phyloP scores from a whole-genome alignment of 2,888 invertebrate species.

The Cantharis flavilabris region DNA sequence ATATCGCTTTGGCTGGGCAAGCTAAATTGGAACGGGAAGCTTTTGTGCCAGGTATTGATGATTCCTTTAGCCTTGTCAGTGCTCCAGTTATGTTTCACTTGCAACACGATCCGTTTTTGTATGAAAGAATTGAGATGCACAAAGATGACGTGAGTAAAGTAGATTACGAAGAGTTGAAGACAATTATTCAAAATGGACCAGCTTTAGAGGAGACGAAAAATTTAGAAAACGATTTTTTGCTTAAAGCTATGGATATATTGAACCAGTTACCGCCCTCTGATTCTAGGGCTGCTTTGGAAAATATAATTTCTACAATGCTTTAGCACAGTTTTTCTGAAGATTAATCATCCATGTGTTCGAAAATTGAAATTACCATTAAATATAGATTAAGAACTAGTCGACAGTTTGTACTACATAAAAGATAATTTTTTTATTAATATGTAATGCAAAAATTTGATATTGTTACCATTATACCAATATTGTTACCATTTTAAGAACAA shows the following conservation, averaged over 20 bases:
- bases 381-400: not conserved
- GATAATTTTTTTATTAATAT: not conserved
- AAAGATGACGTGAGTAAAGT: slow-evolving; percentile 67
- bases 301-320: slow-evolving; percentile 65
- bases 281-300: slow-evolving; percentile 81
- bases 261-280: slow-evolving; percentile 78
- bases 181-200: slow-evolving; percentile 59
- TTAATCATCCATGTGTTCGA: not conserved
- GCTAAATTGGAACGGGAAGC: slow-evolving; percentile 73
- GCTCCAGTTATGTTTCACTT: slow-evolving; percentile 85
- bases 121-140: slow-evolving; percentile 72
- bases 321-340: not conserved
- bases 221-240: slow-evolving; percentile 75
- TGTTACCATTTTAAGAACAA: no score
- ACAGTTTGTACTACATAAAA: not conserved
- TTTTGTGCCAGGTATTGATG: slow-evolving; percentile 57
- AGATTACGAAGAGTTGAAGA: slow-evolving; percentile 62
- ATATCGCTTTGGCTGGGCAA: slow-evolving; percentile 89
- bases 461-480: no score
- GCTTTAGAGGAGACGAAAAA: slow-evolving; percentile 75
- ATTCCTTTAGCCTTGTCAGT: slow-evolving; percentile 72
- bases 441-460: no score
- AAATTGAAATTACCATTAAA: not conserved
- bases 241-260: slow-evolving; percentile 74
- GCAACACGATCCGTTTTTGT: slow-evolving; percentile 71